Percentiles rank a stretch among this genome's conserved stretches.
phyloP scores from a whole-genome alignment of 2,797 vertebrate genomes.

The Chelmon rostratus region DNA sequence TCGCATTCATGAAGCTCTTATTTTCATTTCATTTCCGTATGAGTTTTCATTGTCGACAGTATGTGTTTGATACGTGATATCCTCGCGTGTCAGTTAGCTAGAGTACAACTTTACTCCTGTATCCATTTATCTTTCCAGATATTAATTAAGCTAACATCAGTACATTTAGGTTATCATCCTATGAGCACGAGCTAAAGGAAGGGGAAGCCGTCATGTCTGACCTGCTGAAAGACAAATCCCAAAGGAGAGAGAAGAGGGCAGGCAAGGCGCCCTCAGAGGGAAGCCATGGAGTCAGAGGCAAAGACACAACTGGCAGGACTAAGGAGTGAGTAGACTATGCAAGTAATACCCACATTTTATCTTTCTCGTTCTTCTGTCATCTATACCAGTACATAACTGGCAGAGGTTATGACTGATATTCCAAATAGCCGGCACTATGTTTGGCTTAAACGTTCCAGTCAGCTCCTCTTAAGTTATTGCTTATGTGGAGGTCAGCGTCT shows the following conservation, averaged over 20 bases:
- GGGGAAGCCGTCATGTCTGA: slow-evolving; percentile 80
- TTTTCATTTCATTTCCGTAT: not conserved
- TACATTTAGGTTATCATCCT: not conserved
- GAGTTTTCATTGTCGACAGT: not conserved
- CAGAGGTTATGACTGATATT: not conserved
- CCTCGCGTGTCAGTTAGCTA: not conserved
- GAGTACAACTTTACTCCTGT: too few relatives aligned
- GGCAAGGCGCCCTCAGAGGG: slow-evolving; percentile 81
- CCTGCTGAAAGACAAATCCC: slow-evolving; percentile 75
- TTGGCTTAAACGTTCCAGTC: not conserved
- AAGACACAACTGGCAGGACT: slow-evolving; percentile 73
- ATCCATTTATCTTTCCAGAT: not conserved
- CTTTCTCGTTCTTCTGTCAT: not conserved
- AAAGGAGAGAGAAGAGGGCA: slow-evolving; percentile 80
- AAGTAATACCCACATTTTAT: not conserved
- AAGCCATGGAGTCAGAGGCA: slow-evolving; percentile 80
- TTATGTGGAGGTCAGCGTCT: not conserved
- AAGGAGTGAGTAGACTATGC: slow-evolving; percentile 85
- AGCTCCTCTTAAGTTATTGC: not conserved
- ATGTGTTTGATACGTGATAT: not conserved
- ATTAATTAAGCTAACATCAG: not conserved
- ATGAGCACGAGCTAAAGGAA: not conserved
- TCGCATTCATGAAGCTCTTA: not conserved
- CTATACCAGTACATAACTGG: not conserved
- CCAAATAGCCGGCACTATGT: not conserved